Base-by-base conservation (phyloP, 2,888 invertebrate species). In the Napeogenes sylphis region DNA sequence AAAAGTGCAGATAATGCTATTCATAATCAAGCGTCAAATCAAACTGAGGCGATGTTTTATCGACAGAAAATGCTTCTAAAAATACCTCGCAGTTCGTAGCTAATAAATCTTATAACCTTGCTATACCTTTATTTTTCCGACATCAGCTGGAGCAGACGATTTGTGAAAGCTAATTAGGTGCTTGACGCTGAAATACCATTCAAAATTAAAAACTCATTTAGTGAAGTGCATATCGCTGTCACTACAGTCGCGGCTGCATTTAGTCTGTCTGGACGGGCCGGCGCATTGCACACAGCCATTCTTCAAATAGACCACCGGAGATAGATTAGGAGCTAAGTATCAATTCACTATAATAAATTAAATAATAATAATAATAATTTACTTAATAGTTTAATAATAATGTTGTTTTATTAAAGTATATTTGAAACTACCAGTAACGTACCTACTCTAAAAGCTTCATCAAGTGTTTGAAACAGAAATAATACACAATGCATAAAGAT, bases 161-260 rank as follows among this genome's bases (percentile, higher is more conserved):
- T 69, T 62, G 66, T 62, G 46, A 62, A 71, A 71, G 80, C 81
- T 84, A 85, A 86, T 85, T 86, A 85, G 81, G 64, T 76, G 77
- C 73, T 76, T 80, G 72, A 73, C 74, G 74, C 77, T 74, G 76
- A 84, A 85, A 87, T 85, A 86, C 79, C 79, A 75, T 69, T 73
- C 62, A 70, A 73, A 76, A 84, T 88, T 88, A 88, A 88, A 87
- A 76, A 88, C 88, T 85, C 88, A 88, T 74, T 72, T 71, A 71
- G 78, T 76, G 84, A 85, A 89, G 89, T 88, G 88, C 88, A 88
- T 81, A 83, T 81, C 83, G 80, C 75, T 88, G 88, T 89, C 82
- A 79, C 66, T 84, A 84, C 85, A 83, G 79, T 78, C 75, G 75
- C 71, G 74, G 78, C 80, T 83, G 82, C 85, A 84, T 85, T 84